Conservation (phyloP, 1,140 invertebrate genomes). For the Ganaspis sp. region DNA sequence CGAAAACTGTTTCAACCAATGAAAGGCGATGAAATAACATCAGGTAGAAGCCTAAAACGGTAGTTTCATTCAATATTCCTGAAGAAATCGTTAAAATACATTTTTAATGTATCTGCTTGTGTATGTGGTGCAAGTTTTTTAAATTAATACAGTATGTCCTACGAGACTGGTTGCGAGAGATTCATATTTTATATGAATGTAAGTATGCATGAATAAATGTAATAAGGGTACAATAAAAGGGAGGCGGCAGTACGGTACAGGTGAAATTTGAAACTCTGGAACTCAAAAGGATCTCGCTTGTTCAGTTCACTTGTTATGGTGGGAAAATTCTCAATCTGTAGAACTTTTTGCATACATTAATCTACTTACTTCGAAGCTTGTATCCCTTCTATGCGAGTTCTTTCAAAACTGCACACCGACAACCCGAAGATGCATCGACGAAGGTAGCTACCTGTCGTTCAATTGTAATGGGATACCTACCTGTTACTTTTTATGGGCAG, state of each 20-base stretch:
- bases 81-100: not conserved
- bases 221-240: conserved; percentile 33
- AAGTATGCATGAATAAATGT: not conserved
- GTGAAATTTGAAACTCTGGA: conserved; percentile 65
- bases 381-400: conserved; percentile 56
- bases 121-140: not conserved
- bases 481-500: conserved; percentile 71
- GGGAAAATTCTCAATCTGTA: conserved; percentile 59
- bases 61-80: too few relatives aligned
- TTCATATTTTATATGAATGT: conserved; percentile 1
- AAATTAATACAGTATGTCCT: not conserved
- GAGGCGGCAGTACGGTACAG: conserved; percentile 53
- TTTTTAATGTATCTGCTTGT: not conserved
- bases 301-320: conserved; percentile 65
- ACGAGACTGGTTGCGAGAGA: not conserved
- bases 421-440: conserved; percentile 41
- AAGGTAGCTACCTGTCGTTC: conserved; percentile 67
- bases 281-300: conserved; percentile 35
- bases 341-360: conserved; percentile 74
- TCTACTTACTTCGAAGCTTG: conserved; percentile 62
- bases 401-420: conserved; percentile 50
- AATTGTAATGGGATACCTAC: conserved; percentile 73
- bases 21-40: too few relatives aligned
- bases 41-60: too few relatives aligned
- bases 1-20: too few relatives aligned